Conservation (phyloP, 2,797 vertebrate genomes). For the Falco berigora region DNA sequence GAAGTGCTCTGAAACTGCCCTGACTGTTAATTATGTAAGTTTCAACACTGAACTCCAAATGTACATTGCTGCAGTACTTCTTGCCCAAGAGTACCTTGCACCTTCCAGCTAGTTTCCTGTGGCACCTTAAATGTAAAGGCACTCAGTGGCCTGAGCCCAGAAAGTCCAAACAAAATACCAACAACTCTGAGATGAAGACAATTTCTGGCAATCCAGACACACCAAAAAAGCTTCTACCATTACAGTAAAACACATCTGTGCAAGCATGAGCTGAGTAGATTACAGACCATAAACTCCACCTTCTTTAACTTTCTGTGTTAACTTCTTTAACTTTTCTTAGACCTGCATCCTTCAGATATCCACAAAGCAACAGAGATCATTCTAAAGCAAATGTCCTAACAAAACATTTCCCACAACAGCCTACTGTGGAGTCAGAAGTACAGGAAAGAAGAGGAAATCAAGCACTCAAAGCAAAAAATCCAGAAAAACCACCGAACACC, state of each 20-base stretch:
- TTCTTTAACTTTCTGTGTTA: background rate
- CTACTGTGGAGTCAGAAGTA: background rate
- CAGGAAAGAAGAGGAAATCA: background rate
- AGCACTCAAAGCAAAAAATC: background rate
- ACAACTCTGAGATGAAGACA: background rate
- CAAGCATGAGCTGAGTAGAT: background rate
- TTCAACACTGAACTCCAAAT: background rate
- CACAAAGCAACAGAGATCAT: background rate
- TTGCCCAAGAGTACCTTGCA: background rate
- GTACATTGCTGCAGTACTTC: background rate
- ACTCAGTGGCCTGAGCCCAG: background rate
- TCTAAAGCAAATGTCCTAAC: background rate
- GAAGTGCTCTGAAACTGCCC: background rate
- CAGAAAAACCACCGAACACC: background rate
- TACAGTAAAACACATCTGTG: background rate
- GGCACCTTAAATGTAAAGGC: background rate
- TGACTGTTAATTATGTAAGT: background rate
- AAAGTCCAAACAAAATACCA: background rate
- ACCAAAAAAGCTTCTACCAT: background rate
- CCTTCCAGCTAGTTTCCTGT: background rate
- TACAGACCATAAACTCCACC: background rate
- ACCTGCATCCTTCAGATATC: background rate
- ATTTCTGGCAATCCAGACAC: background rate
- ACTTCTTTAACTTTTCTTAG: background rate
- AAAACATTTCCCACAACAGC: background rate